Evolutionary conservation across 2,888 invertebrate genomes (phyloP).

Genomic region (Smittia sp.): DNA sequence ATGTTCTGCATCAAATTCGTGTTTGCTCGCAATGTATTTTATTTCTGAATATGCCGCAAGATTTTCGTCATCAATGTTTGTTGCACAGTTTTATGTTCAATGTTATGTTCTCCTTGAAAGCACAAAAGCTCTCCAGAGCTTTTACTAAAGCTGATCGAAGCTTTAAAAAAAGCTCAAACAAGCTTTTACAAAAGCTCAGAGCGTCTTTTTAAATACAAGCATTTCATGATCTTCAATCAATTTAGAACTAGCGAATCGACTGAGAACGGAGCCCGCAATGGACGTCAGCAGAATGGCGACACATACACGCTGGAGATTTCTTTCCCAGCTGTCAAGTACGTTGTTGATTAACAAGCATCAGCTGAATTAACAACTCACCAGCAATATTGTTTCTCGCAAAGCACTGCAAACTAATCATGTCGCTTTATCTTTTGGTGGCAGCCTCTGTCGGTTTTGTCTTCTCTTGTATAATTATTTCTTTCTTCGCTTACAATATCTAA

Average conservation of each 20-base stretch:
- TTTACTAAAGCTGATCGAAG: background rate
- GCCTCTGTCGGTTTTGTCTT: conserved; percentile 33
- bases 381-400: background rate
- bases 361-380: background rate
- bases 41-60: background rate
- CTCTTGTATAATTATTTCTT: background rate
- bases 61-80: conserved; percentile 38
- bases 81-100: conserved; percentile 39
- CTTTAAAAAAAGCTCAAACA: background rate
- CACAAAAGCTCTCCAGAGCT: background rate
- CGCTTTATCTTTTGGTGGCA: background rate
- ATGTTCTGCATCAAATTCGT: background rate
- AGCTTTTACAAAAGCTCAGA: background rate
- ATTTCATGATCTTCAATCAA: background rate
- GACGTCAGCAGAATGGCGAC: conserved; percentile 77
- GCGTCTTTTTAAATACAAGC: background rate
- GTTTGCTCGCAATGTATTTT: background rate
- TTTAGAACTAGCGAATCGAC: conserved; percentile 41
- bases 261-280: conserved; percentile 65
- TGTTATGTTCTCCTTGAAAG: conserved; percentile 25
- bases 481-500: background rate
- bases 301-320: conserved; percentile 89
- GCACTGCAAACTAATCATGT: background rate
- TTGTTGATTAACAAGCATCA: conserved; percentile 45
- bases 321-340: conserved; percentile 90